Conservation (phyloP, 2,113 vertebrate species). For the Caranx ignobilis region DNA sequence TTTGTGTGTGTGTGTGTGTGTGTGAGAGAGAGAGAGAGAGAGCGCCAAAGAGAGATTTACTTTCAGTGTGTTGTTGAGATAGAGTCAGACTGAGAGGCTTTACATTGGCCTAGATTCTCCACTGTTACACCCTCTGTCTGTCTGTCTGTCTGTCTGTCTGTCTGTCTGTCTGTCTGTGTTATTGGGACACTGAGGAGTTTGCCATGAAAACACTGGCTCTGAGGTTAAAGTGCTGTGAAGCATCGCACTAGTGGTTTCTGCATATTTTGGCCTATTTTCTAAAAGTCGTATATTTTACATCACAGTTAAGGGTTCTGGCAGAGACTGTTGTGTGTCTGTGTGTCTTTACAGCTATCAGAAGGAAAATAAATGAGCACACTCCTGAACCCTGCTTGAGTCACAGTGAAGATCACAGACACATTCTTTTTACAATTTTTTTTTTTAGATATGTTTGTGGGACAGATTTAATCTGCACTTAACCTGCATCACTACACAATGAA, state of each 20-base stretch:
- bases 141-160: constrained; percentile 5
- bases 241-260: background rate
- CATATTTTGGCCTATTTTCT: no score
- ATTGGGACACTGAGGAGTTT: background rate
- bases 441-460: no score
- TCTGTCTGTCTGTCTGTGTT: background rate
- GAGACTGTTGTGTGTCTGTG: no score
- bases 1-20: background rate
- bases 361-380: no score
- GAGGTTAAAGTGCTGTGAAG: no score
- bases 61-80: constrained; percentile 42
- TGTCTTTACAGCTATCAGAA: no score
- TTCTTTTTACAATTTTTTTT: no score
- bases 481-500: no score
- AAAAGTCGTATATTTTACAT: background rate
- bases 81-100: constrained; percentile 56
- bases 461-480: no score
- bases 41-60: constrained; percentile 31
- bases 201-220: background rate
- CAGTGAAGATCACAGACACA: no score
- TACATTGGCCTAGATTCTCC: constrained; percentile 65
- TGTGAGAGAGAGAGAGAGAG: background rate
- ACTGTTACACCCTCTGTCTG: constrained; percentile 11
- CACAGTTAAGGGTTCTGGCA: background rate
- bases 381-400: no score